These are phyloP conservation scores for Protosalanx chinensis DNA, from an alignment of 2,797 vertebrate genomes.

Conservation along the genomic window DNA sequence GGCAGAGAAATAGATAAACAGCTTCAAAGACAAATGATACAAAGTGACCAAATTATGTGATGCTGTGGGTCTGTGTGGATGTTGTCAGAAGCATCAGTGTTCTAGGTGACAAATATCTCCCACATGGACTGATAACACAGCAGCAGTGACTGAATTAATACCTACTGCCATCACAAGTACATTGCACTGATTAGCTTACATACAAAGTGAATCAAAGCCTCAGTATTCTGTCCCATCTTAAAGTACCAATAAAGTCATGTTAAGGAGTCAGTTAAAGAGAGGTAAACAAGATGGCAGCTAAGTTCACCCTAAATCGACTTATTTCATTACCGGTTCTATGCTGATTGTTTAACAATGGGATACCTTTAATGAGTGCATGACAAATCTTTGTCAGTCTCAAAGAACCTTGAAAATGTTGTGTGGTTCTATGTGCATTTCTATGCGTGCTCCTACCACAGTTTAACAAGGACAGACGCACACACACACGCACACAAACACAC, in stretches of 20 bases:
- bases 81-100: too few species aligned
- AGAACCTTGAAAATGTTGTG: neutral
- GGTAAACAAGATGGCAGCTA: too few species aligned
- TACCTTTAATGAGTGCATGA: neutral
- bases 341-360: neutral
- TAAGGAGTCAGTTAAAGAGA: too few species aligned
- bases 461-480: slow-evolving; percentile 34
- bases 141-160: neutral
- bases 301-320: too few species aligned
- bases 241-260: too few species aligned
- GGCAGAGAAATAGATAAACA: neutral
- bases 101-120: too few species aligned
- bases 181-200: neutral
- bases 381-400: neutral
- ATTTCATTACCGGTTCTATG: too few species aligned
- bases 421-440: slow-evolving; percentile 10
- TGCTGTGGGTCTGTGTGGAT: neutral
- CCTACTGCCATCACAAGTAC: neutral
- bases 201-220: neutral
- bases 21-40: neutral
- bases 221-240: neutral
- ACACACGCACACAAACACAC: slow-evolving; percentile 18
- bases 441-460: slow-evolving; percentile 4
- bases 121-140: too few species aligned
- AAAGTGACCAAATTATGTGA: neutral